These are phyloP conservation scores for Propithecus perrieri DNA, from an alignment of 2,797 vertebrate species.

Conservation along the genomic window DNA sequence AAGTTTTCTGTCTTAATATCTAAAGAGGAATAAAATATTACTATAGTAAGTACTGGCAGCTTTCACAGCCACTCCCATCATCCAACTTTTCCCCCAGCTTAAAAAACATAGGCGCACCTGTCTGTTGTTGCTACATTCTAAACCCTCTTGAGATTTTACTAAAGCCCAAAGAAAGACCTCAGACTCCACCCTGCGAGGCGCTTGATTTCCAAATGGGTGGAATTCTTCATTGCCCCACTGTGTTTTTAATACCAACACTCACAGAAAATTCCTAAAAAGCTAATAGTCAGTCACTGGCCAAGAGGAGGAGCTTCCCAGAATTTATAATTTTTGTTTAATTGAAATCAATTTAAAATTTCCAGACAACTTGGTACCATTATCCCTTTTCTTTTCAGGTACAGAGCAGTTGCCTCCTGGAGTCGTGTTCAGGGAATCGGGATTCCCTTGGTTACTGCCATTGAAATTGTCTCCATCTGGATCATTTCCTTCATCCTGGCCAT, in stretches of 20 bases:
- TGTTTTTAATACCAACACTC: not conserved
- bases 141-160: not conserved
- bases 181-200: not conserved
- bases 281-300: not conserved
- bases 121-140: not conserved
- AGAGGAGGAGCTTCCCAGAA: not conserved
- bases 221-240: not conserved
- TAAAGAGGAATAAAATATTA: not conserved
- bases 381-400: constrained; percentile 87
- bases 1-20: not conserved
- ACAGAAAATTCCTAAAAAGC: not conserved
- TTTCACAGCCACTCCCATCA: not conserved
- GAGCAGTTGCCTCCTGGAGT: constrained; percentile 98
- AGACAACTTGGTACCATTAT: not conserved
- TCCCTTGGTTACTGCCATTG: constrained; percentile 93
- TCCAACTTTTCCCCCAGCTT: not conserved
- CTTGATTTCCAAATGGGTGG: not conserved
- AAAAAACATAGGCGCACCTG: not conserved
- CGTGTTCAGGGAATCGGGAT: constrained; percentile 97
- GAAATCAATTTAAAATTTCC: constrained; percentile 31
- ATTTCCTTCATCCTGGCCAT: constrained; percentile 95
- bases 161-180: not conserved
- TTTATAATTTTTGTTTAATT: constrained; percentile 9
- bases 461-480: constrained; percentile 95
- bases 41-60: not conserved